phyloP scores from a whole-genome alignment of 2,797 vertebrate genomes.

The Amblyopsis hoosieri region DNA sequence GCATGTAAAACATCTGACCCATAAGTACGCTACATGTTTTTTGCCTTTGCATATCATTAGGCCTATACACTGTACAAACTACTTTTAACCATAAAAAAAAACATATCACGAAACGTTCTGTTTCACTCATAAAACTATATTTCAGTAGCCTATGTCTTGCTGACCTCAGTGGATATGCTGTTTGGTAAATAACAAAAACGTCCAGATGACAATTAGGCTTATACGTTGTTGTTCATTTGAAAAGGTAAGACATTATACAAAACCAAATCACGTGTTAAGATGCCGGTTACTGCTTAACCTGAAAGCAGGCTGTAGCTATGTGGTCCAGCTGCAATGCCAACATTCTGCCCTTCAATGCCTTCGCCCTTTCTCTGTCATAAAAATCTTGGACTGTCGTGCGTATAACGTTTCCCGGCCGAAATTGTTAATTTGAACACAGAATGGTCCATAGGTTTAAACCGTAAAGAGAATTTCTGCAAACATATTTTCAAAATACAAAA shows the following conservation, averaged over 20 bases:
- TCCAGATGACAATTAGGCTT: conserved; percentile 2
- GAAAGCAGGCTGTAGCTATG: background rate
- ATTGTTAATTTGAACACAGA: no score
- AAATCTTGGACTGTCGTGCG: background rate
- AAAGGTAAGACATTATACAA: conserved; percentile 8
- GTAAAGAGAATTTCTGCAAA: no score
- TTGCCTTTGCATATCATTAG: no score
- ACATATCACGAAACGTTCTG: no score
- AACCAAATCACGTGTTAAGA: conserved; percentile 40
- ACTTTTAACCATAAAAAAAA: no score
- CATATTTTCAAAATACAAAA: no score
- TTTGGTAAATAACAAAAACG: background rate
- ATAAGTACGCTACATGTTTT: no score
- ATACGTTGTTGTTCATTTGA: conserved; percentile 41
- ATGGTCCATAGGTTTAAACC: no score
- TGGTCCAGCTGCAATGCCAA: conserved; percentile 25
- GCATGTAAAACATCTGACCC: no score
- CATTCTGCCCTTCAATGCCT: conserved; percentile 67
- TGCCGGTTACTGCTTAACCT: conserved; percentile 22
- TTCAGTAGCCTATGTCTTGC: background rate
- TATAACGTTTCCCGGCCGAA: background rate
- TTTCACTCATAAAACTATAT: no score
- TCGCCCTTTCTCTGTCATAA: conserved; percentile 51
- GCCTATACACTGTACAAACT: no score
- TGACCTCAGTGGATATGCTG: conserved; percentile 36